phyloP scores from a whole-genome alignment of 2,797 vertebrate species.

The Hafferia zeledoni region DNA sequence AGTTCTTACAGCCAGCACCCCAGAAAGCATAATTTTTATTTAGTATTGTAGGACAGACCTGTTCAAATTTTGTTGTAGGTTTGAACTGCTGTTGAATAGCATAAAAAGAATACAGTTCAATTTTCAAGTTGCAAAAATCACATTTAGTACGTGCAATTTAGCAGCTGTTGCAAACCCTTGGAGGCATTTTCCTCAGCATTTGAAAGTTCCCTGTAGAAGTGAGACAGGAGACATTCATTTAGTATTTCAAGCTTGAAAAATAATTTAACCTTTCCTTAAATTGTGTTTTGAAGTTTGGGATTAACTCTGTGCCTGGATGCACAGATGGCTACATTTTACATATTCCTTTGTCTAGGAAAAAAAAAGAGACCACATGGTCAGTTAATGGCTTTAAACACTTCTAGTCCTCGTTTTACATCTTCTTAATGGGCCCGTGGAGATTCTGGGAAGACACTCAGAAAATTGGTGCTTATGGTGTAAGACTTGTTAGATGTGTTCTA shows the following conservation, averaged over 20 bases:
- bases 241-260: constrained; percentile 22
- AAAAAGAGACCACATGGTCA: constrained; percentile 2
- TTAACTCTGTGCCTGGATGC: background rate
- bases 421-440: constrained; percentile 11
- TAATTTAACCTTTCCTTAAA: constrained; percentile 35
- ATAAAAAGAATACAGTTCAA: background rate
- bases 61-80: background rate
- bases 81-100: background rate
- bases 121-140: background rate
- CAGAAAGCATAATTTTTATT: background rate
- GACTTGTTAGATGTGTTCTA: background rate
- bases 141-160: background rate
- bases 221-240: constrained; percentile 3
- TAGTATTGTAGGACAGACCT: background rate
- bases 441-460: background rate
- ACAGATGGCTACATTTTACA: constrained; percentile 21
- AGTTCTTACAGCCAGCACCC: background rate
- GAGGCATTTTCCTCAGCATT: constrained; percentile 6
- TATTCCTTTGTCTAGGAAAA: background rate
- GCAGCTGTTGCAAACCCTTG: constrained; percentile 1
- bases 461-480: background rate
- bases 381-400: constrained; percentile 10
- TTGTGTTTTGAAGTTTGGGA: constrained; percentile 4
- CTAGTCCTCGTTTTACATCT: background rate
- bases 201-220: constrained; percentile 1